Base-by-base conservation (phyloP, 2,113 vertebrate genomes). In the Brachyistius frenatus region DNA sequence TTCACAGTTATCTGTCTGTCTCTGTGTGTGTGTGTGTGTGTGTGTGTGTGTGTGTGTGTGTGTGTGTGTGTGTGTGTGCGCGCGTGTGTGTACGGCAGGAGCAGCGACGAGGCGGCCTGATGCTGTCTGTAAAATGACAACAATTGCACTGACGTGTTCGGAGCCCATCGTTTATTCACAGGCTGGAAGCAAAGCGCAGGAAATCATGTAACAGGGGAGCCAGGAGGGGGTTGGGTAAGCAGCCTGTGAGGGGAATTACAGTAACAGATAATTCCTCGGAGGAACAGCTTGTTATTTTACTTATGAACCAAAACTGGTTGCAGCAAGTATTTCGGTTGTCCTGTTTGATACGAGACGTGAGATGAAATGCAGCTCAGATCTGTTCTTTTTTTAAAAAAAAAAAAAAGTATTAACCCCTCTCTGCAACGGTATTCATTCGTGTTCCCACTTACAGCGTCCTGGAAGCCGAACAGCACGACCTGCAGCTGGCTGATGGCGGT, bases 401-500 rank as follows among this genome's bases (percentile, higher is more conserved):
- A 23, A 23, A 23, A 23, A 23, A n/a, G n/a, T 23, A 23, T 23
- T 23, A 23, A 23, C 49, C 46, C 50, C 33, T 44, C n/a, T 23
- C 49, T n/a, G 7, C 0, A 61, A 6, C n/a, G n/a, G 5, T 23
- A n/a, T n/a, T n/a, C n/a, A 33, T 44, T 8, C 47, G 50, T 46
- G 39, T 30, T 14, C 33, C 41, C 41, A 96, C 97, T 96, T 86
- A 99, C 98, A 50, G 98, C 98, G 65, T 99, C 98, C 85, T 99
- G 98, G 86, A 99, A 99, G 74, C 98, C 93, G 16, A 99, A 99
- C 56, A 99, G 96, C 58, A 97, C 96, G 13, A 99, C 95, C 88
- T 99, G 98, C 73, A 99, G 96, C 85, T 99, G 98, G 78, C 96
- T 99, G 80, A 99, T 99, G 23, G 98, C 97, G 0, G 96, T 96